Base-by-base conservation (phyloP, 2,113 vertebrate species). In the Coracopsis vasa region DNA sequence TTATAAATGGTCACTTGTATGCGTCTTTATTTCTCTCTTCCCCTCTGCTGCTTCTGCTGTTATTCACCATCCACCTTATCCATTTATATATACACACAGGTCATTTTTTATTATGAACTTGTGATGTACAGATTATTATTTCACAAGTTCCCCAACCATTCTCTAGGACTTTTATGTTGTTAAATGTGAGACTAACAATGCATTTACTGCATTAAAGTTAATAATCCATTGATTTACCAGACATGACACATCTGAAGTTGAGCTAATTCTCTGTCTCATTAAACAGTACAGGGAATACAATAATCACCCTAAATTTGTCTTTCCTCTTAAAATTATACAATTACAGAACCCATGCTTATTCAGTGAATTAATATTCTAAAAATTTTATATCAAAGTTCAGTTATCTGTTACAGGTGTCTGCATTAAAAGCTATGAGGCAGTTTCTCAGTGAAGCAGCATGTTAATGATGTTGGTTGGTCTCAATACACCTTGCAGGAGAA, bases 191-290 rank as follows among this genome's bases (percentile, higher is more conserved):
- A 39, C 39, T 74, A 92, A 54, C 69, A 86, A 74, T 88, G 28
- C 74, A 79, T 91, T 91, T 91, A 83, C 71, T 90, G 64, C 85
- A 62, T 89, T 97, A 95, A 95, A 97, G 62, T 95, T 97, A 97
- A 97, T 95, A 96, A 96, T 83, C 73, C 75, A 51, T n/a, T 95
- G 90, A 95, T 44, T 96, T 95, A 96, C 72, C 83, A 94, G 61
- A 80, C 58, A 80, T 37, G 82, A 92, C 86, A 95, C 78, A 88
- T 85, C 25, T 65, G 60, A 95, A 96, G 84, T 61, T n/a, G n/a
- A 93, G 81, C 25, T 92, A 90, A 96, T 96, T 97, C 88, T 94
- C 29, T 97, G 80, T 94, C 94, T 97, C 93, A 94, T 97, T 96
- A 97, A 94, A 67, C 82, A 91, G 45, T 37, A 17, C 24, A 88